phyloP scores from a whole-genome alignment of 2,797 vertebrate species.

The Ciconia nigra region DNA sequence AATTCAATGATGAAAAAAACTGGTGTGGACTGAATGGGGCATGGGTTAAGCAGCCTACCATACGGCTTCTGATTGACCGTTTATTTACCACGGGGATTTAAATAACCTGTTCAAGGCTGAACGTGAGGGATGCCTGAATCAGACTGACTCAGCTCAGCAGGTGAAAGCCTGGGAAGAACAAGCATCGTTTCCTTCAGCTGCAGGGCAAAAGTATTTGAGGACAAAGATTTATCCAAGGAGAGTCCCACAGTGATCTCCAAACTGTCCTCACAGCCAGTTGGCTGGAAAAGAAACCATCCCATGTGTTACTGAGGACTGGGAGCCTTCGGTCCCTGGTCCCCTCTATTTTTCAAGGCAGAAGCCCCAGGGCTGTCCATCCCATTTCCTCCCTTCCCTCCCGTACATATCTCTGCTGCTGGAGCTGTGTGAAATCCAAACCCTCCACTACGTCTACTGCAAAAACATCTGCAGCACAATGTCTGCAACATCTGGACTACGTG shows the following conservation, averaged over 20 bases:
- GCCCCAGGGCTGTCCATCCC: neutral
- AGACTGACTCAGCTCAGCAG: neutral
- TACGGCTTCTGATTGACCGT: neutral
- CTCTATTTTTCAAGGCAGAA: neutral
- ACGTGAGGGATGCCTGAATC: neutral
- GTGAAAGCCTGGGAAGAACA: neutral
- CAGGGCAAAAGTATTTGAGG: neutral
- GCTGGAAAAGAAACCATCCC: neutral
- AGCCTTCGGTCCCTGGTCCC: neutral
- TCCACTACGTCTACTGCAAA: neutral
- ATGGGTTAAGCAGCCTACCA: neutral
- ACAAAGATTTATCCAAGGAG: neutral
- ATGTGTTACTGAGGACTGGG: neutral
- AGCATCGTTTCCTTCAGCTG: neutral
- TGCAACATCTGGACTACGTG: neutral
- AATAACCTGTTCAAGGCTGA: neutral
- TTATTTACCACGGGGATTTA: neutral
- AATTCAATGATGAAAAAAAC: neutral
- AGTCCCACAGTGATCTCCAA: neutral
- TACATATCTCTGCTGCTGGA: neutral
- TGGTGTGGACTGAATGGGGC: neutral
- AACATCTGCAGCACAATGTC: neutral
- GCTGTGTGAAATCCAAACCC: neutral
- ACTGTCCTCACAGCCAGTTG: neutral
- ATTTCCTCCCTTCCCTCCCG: neutral